Percentiles rank a stretch among this genome's conserved stretches.
phyloP scores from a whole-genome alignment of 2,888 invertebrate species.

The Eubasilissa splendida region DNA sequence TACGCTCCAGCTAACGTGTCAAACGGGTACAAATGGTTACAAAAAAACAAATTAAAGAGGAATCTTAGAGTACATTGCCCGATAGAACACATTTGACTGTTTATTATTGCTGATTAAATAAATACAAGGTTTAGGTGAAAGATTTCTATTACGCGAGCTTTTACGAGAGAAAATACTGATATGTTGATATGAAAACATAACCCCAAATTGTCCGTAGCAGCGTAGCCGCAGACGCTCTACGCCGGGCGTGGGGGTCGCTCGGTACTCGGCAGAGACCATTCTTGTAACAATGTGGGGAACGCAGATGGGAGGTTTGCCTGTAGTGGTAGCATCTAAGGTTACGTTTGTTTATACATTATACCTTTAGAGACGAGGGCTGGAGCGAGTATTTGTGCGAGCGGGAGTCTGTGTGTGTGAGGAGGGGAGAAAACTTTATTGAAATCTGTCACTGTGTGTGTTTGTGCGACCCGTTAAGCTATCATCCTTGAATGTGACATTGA shows the following conservation, averaged over 20 bases:
- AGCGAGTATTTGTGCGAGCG: constrained; percentile 2
- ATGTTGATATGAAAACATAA: constrained; percentile 52
- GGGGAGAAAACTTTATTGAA: constrained; percentile 33
- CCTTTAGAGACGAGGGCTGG: constrained; percentile 35
- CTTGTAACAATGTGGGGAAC: constrained; percentile 44
- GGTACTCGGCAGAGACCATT: constrained; percentile 43
- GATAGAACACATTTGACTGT: constrained; percentile 14
- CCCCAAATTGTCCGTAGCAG: constrained; percentile 44
- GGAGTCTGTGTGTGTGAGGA: constrained; percentile 2
- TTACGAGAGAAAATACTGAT: constrained; percentile 25
- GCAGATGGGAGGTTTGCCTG: constrained; percentile 35
- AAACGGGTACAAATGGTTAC: too few relatives aligned
- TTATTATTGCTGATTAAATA: constrained; percentile 28
- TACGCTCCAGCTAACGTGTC: too few relatives aligned
- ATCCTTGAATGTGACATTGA: constrained; percentile 48
- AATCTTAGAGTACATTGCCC: neutral
- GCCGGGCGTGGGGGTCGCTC: constrained; percentile 41
- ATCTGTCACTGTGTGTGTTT: constrained; percentile 24
- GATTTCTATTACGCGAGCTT: constrained; percentile 41
- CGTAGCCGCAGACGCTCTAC: constrained; percentile 40
- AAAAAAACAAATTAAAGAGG: too few relatives aligned
- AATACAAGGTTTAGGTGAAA: constrained; percentile 41
- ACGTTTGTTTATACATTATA: constrained; percentile 43
- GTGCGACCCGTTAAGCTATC: constrained; percentile 33
- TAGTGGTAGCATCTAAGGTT: constrained; percentile 46